phyloP scores from a whole-genome alignment of 30 jellyfish, hydroid and myxozoan species.

The Haliclystus octoradiatus region DNA sequence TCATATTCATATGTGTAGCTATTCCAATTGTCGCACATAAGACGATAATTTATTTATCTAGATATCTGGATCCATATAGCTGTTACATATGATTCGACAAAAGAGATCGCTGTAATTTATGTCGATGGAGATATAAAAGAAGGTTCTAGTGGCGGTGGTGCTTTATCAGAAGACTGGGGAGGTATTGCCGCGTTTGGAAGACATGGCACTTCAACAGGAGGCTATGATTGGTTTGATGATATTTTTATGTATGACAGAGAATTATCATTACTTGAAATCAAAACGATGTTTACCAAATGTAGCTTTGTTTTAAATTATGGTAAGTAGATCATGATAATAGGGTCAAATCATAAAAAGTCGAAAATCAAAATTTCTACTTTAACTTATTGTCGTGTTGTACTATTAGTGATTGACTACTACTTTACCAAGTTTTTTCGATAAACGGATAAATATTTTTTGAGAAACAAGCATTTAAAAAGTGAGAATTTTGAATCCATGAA shows the following conservation, averaged over 20 bases:
- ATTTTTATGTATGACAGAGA: conserved; percentile 67
- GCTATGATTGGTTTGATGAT: conserved; percentile 72
- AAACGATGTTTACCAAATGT: conserved; percentile 72
- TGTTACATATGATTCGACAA: conserved; percentile 70
- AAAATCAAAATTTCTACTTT: too few relatives aligned
- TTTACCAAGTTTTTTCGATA: too few relatives aligned
- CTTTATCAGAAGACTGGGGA: conserved; percentile 91
- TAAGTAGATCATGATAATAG: too few relatives aligned
- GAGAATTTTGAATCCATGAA: too few relatives aligned
- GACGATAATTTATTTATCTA: background rate
- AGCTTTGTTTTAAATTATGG: conserved; percentile 61
- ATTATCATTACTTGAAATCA: conserved; percentile 55
- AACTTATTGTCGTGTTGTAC: too few relatives aligned
- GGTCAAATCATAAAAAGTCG: too few relatives aligned
- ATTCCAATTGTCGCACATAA: too few relatives aligned
- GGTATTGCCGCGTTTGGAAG: conserved; percentile 83
- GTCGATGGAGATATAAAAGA: conserved; percentile 87
- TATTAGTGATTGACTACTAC: too few relatives aligned
- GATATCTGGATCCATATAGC: conserved; percentile 79
- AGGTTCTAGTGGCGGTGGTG: conserved; percentile 83
- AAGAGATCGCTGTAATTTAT: conserved; percentile 66
- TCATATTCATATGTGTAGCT: too few relatives aligned
- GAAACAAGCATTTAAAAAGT: too few relatives aligned
- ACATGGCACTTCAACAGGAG: conserved; percentile 51
- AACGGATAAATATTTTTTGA: too few relatives aligned